Evolutionary conservation across 2,888 invertebrate species (phyloP).

Genomic region (Clunio marinus): DNA sequence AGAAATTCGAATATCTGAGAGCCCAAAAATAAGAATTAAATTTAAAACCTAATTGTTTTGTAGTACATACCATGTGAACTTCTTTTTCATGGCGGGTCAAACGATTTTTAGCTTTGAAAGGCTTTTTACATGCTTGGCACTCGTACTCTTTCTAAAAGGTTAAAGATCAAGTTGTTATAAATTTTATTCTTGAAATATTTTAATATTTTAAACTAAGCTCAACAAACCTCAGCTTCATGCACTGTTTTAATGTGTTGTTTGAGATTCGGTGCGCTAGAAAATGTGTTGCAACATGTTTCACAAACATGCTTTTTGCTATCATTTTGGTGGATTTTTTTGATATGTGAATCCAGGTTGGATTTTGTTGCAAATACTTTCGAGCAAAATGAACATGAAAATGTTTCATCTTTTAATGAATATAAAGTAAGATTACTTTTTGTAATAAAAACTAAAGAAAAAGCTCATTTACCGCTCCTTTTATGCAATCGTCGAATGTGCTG

Average conservation of each 20-base stretch:
- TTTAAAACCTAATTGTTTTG: too few species aligned
- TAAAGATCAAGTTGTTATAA: neutral
- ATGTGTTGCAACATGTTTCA: conserved; percentile 28
- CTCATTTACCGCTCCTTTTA: conserved; percentile 24
- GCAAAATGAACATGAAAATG: conserved; percentile 28
- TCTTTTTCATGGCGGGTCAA: conserved; percentile 32
- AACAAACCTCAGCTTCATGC: conserved; percentile 21
- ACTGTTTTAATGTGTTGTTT: conserved; percentile 37
- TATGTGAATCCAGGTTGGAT: conserved; percentile 34
- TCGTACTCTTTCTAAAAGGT: conserved; percentile 30
- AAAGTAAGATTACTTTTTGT: neutral
- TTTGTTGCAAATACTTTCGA: conserved; percentile 33
- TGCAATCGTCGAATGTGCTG: conserved; percentile 34
- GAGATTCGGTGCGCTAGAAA: conserved; percentile 34
- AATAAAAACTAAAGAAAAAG: neutral
- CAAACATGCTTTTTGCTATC: conserved; percentile 24
- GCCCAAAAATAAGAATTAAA: too few species aligned
- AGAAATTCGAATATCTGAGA: too few species aligned
- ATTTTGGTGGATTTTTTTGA: conserved; percentile 33
- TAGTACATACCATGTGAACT: conserved; percentile 37
- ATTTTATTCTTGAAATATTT: neutral
- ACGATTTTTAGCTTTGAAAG: conserved; percentile 37
- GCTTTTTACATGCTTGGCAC: conserved; percentile 35
- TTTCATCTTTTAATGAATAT: conserved; percentile 10
- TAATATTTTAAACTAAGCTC: neutral